Percentiles rank a stretch among this genome's conserved stretches.
Conservation (phyloP, 2,797 vertebrate species). For the Anguilla pacifica region DNA sequence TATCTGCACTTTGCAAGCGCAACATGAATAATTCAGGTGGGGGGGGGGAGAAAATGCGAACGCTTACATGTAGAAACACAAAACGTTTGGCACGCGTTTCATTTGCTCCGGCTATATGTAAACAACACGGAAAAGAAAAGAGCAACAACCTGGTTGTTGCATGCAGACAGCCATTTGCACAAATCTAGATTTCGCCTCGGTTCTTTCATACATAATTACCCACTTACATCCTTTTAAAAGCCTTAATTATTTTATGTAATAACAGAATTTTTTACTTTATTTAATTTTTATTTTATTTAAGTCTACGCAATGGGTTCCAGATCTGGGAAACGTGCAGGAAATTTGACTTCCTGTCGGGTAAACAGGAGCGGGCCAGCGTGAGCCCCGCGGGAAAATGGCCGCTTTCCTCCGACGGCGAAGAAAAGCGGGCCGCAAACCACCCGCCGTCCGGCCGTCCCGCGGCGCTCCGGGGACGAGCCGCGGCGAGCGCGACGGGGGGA, state of each 20-base stretch:
- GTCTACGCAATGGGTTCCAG: conserved; percentile 41
- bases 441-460: conserved; percentile 29
- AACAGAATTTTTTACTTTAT: background rate
- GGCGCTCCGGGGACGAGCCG: conserved; percentile 10
- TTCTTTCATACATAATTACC: conserved; percentile 17
- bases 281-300: conserved; percentile 10
- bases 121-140: background rate
- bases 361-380: conserved; percentile 33
- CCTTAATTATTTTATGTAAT: background rate
- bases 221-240: conserved; percentile 12
- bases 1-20: background rate
- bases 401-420: conserved; percentile 32
- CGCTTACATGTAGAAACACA: background rate
- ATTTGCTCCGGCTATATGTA: background rate
- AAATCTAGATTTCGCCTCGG: background rate
- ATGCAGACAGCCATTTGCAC: background rate
- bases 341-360: conserved; percentile 27
- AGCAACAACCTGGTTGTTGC: background rate
- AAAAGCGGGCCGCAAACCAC: conserved; percentile 27
- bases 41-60: background rate
- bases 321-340: conserved; percentile 29
- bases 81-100: background rate
- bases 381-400: conserved; percentile 13
- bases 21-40: background rate
- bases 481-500: background rate